Conservation (phyloP, 2,888 invertebrate species). For the Campoletis raptor region DNA sequence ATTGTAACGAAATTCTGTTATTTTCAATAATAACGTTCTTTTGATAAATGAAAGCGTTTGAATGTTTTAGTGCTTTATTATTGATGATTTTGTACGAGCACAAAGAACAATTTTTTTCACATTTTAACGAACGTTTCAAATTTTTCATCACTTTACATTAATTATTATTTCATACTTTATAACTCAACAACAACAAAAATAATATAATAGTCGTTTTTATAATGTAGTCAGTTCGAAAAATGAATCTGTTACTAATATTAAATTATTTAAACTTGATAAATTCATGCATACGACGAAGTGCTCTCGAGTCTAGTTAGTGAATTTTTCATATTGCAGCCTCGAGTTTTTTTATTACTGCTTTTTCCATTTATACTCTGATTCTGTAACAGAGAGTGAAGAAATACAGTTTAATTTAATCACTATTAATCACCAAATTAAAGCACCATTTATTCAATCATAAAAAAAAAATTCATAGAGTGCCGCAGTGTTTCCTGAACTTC, state of each 20-base stretch:
- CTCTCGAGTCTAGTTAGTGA: not conserved
- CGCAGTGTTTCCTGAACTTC: too few species aligned
- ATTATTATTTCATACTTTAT: not conserved
- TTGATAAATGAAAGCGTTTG: not conserved
- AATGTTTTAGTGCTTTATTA: not conserved
- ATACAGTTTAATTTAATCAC: not conserved
- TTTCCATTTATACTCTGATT: not conserved
- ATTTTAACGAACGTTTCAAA: not conserved
- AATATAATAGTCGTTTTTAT: not conserved
- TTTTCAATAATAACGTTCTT: not conserved
- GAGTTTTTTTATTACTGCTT: not conserved
- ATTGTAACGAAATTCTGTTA: not conserved
- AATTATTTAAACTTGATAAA: not conserved
- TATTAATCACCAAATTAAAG: too few species aligned
- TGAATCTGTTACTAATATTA: not conserved
- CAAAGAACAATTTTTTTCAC: not conserved
- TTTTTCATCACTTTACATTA: not conserved
- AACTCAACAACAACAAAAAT: not conserved
- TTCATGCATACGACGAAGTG: not conserved
- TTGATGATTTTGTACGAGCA: not conserved
- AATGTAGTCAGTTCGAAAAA: not conserved
- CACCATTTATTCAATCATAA: too few species aligned
- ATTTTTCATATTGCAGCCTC: not conserved
- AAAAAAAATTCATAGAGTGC: too few species aligned
- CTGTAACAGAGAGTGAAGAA: not conserved